A percentile compares a stretch with the other conserved stretches of the same genome.
Conservation (phyloP, 2,888 invertebrate genomes). For the Glomeris marginata region DNA sequence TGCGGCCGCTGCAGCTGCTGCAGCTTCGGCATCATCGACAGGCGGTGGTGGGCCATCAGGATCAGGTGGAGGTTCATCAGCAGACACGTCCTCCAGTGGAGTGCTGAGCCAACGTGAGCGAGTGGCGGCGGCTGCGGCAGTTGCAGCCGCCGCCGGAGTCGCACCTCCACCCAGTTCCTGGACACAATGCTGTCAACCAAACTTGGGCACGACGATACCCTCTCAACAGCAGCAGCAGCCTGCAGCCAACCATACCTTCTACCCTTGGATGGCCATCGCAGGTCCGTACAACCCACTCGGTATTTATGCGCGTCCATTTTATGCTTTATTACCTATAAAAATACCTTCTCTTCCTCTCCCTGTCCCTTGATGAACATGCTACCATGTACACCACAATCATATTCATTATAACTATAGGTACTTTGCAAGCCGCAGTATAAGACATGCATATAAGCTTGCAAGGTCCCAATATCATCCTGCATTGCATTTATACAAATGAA, state of each 20-base stretch:
- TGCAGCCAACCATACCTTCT: slow-evolving; percentile 70
- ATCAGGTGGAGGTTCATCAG: slow-evolving; percentile 4
- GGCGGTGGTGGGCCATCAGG: slow-evolving; percentile 53
- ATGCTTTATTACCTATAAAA: neutral
- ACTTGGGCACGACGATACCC: slow-evolving; percentile 25
- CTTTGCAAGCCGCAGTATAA: too few species aligned
- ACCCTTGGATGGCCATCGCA: slow-evolving; percentile 98
- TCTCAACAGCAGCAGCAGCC: slow-evolving; percentile 81
- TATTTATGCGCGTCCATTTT: neutral
- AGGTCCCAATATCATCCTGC: too few species aligned
- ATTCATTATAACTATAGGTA: neutral
- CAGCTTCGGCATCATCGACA: slow-evolving; percentile 47
- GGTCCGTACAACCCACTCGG: slow-evolving; percentile 49
- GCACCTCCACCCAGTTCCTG: slow-evolving; percentile 48
- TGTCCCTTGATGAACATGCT: neutral
- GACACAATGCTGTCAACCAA: slow-evolving; percentile 20
- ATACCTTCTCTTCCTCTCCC: neutral
- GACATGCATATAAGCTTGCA: too few species aligned
- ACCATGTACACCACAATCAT: neutral
- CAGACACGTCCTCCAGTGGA: slow-evolving; percentile 27
- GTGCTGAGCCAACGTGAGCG: slow-evolving; percentile 26
- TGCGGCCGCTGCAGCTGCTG: slow-evolving; percentile 54
- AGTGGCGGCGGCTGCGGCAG: slow-evolving; percentile 9
- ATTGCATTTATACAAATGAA: too few species aligned
- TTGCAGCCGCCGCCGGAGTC: slow-evolving; percentile 30